Evolutionary conservation across 1,140 invertebrate genomes (phyloP).

Genomic region (Aplysia californica): DNA sequence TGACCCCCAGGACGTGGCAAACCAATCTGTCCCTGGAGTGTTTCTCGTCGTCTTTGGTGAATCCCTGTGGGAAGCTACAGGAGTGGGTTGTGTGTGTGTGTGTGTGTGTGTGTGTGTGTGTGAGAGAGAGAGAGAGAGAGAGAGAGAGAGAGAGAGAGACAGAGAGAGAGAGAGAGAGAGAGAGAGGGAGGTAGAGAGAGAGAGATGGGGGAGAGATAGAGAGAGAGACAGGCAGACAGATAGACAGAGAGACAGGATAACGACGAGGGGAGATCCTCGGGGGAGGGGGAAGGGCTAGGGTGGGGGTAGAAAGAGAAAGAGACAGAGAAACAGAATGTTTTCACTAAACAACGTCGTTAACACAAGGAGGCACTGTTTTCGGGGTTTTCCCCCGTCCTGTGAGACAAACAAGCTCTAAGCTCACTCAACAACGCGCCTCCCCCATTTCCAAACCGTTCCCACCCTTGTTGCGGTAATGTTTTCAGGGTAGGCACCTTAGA

Average conservation of each 20-base stretch:
- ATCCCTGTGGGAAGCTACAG: background rate
- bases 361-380: background rate
- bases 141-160: background rate
- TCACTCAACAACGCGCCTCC: background rate
- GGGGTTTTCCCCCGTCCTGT: background rate
- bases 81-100: too few relatives aligned
- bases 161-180: too few relatives aligned
- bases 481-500: background rate
- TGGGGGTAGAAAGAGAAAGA: background rate
- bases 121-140: background rate
- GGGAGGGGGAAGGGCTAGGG: background rate
- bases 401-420: background rate
- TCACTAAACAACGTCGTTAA: too few relatives aligned
- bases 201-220: background rate
- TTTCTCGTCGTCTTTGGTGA: too few relatives aligned
- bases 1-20: background rate
- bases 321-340: background rate
- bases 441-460: background rate
- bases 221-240: background rate
- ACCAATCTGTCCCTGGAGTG: too few relatives aligned
- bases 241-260: background rate
- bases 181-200: background rate
- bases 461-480: background rate
- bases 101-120: background rate
- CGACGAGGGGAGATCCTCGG: background rate